These are phyloP conservation scores for Crossaster papposus DNA, from an alignment of 53 echinoderm and acorn worm species.

Conservation along the genomic window DNA sequence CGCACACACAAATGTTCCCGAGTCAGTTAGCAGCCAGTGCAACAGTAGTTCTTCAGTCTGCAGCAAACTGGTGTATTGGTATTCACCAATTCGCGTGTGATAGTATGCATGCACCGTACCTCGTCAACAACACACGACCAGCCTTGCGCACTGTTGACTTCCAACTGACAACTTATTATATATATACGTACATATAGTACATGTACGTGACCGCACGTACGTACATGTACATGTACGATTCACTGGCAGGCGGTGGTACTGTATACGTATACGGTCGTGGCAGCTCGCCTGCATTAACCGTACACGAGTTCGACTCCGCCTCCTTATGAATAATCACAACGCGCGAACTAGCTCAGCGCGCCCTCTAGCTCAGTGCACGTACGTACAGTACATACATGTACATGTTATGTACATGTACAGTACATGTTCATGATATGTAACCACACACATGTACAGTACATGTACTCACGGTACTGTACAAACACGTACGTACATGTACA, in stretches of 20 bases:
- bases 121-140: conserved; percentile 4
- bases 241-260: no score
- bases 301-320: conserved; percentile 6
- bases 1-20: neutral
- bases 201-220: no score
- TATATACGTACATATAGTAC: no score
- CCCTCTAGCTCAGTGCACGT: neutral
- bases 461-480: no score
- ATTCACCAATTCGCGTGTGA: neutral
- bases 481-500: no score
- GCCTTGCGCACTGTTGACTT: neutral
- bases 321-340: conserved; percentile 3
- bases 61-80: neutral
- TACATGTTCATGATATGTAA: no score
- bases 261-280: no score
- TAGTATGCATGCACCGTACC: no score
- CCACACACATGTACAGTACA: no score
- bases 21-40: neutral
- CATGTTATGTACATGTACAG: no score
- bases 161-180: neutral
- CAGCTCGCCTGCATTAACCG: neutral
- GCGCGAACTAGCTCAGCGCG: neutral
- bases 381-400: neutral
- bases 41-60: neutral
- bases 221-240: neutral